Evolutionary conservation across 2,113 vertebrate species (phyloP), one percentile per base, ranked within the genome.

Genomic region (Dicrurus megarhynchus): DNA sequence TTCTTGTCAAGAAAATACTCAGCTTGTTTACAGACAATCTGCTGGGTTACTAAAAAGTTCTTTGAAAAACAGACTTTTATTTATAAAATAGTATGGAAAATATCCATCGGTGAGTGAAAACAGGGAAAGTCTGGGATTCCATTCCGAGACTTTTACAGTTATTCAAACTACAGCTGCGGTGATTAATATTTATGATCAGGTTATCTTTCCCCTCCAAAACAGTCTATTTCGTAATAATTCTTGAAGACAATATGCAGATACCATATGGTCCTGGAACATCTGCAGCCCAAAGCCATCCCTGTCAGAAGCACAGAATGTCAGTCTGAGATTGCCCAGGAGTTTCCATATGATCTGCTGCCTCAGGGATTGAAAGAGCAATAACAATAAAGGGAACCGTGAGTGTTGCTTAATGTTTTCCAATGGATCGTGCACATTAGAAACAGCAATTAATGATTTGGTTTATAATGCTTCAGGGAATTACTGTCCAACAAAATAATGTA

Each of bases 361-460:
- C 11, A 85, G 91, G 89, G 95, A 90, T 1, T 78, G 85, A 75
- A 95, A 93, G 68, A 97, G 87, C 88, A 96, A 75, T 69, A 91
- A 96, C 94, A 94, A 86, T 89, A 91, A 86, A 96, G 3, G 49
- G 84, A 96, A 92, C 80, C 5, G 5, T 93, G 95, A 97, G 89
- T 37, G 49, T 84, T 95, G 84, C 94, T 97, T 97, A 97, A 96
- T 96, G 95, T 86, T 96, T 97, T 97, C 89, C 96, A 93, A 86
- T 95, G 97, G 93, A 93, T 97, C 10, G 2, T 42, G 60, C 84
- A 91, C 91, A 97, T 96, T 97, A 46, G 13, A 74, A 92, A 78
- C 35, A 90, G 97, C 97, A 97, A 98, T 98, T 98, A 98, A 97
- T 98, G 96, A 93, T 97, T 97, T 97, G 91, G 92, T 97, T 97